Percentiles rank a stretch among this genome's conserved stretches.
These are phyloP conservation scores for Vulpes lagopus DNA, from an alignment of 2,113 vertebrate genomes.

Conservation along the genomic window DNA sequence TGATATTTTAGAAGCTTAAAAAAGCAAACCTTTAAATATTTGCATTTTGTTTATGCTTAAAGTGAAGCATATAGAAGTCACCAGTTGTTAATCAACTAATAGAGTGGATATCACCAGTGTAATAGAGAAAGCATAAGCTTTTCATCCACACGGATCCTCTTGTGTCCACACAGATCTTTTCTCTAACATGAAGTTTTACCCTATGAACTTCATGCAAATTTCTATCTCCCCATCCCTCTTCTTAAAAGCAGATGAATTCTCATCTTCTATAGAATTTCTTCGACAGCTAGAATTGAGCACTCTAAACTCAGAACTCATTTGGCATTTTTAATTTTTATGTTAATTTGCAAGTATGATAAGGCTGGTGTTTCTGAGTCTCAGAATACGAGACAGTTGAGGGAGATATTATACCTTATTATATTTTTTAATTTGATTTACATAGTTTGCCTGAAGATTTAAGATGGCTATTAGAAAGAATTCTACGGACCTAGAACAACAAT, in stretches of 20 bases:
- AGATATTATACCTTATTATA: neutral
- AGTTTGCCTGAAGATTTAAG: neutral
- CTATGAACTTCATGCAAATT: constrained; percentile 34
- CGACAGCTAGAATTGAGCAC: neutral
- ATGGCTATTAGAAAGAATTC: neutral
- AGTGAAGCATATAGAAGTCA: neutral
- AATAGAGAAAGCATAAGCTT: neutral
- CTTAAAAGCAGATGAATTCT: neutral
- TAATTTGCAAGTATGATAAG: constrained; percentile 46
- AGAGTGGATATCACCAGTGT: neutral
- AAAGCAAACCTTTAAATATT: neutral
- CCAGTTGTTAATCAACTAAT: neutral
- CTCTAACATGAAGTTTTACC: neutral
- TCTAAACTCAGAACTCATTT: constrained; percentile 44
- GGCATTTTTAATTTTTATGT: constrained; percentile 33
- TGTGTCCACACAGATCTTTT: neutral
- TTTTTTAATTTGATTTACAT: neutral
- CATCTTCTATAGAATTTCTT: constrained; percentile 8
- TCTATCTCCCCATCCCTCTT: neutral
- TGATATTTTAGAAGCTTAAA: neutral
- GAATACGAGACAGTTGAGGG: neutral
- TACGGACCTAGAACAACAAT: neutral
- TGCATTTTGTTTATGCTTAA: neutral
- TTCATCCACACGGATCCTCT: neutral
- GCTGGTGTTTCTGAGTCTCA: neutral